Evolutionary conservation across 2,888 invertebrate genomes (phyloP), one percentile per base, ranked within the genome.

Genomic region (Arge pagana): DNA sequence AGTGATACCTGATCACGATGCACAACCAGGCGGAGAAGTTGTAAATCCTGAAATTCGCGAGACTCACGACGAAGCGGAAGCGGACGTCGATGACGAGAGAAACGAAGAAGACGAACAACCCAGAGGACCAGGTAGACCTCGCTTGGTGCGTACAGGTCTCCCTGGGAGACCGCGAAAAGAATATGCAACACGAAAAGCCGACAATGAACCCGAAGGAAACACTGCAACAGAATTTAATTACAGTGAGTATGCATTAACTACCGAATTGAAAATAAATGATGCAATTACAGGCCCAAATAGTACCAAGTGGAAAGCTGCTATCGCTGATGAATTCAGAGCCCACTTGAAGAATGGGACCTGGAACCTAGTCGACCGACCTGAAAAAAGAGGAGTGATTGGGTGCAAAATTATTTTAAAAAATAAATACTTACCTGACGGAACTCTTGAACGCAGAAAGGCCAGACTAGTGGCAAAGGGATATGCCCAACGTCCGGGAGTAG

Each of bases 341-440:
- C 53, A 58, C n/a, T 16, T 58, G n/a, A 43, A 58, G 10, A 59
- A 60, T 31, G 49, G 52, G 3, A 59, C 59, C 0, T 59, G 57
- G 59, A 48, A 21, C 6, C 1, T 60, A 6, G 57, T 60, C 11
- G 36, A 50, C 7, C 36, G 37, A 10, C 56, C 48, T 2, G 11
- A 40, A 2, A 16, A 49, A 2, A 11, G 13, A n/a, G 33, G 50
- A 26, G 36, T 54, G 1, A 50, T 59, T 2, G 52, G 48, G 1
- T 31, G 53, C 4, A 18, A 50, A 13, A 26, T 56, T 1, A 41
- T 60, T 1, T 21, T 56, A 2, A 19, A 48, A 16, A 58, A 54
- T 35, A 50, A 58, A 24, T 48, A 28, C 5, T 6, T n/a, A 2
- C 3, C 48, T 6, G 50, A 54, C 23, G 56, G 54, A 4, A 26